Evolutionary conservation across 2,888 invertebrate species (phyloP).

Genomic region (Philereme vetulata): DNA sequence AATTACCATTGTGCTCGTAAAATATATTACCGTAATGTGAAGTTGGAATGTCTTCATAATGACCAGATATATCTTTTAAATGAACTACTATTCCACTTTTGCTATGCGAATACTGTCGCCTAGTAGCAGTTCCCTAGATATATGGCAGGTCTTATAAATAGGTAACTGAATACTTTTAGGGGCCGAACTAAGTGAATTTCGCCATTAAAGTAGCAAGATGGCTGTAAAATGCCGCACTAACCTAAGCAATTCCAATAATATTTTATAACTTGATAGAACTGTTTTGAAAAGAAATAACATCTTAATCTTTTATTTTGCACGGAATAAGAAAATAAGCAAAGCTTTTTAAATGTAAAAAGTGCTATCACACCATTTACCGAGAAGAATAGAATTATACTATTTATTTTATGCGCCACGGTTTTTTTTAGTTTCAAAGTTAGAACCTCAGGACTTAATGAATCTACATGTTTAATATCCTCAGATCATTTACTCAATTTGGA

Average conservation of each 20-base stretch:
- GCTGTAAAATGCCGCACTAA: constrained; percentile 24
- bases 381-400: no score
- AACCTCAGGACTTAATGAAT: no score
- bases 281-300: no score
- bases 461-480: no score
- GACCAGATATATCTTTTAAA: constrained; percentile 79
- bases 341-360: no score
- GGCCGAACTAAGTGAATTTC: constrained; percentile 59
- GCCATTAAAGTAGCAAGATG: constrained; percentile 56
- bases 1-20: background rate
- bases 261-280: background rate
- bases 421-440: no score
- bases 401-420: no score
- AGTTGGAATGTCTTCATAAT: constrained; percentile 68
- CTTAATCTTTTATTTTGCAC: no score
- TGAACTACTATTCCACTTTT: constrained; percentile 70
- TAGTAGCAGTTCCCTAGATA: constrained; percentile 59
- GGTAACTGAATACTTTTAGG: constrained; percentile 50
- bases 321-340: no score
- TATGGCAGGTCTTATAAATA: constrained; percentile 63
- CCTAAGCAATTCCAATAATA: constrained; percentile 17
- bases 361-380: no score
- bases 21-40: constrained; percentile 51
- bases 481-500: no score
- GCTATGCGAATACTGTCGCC: constrained; percentile 64